A percentile compares a stretch with the other conserved stretches of the same genome.
phyloP scores from a whole-genome alignment of 2,888 invertebrate genomes.

The Eupithecia pulchellata region DNA sequence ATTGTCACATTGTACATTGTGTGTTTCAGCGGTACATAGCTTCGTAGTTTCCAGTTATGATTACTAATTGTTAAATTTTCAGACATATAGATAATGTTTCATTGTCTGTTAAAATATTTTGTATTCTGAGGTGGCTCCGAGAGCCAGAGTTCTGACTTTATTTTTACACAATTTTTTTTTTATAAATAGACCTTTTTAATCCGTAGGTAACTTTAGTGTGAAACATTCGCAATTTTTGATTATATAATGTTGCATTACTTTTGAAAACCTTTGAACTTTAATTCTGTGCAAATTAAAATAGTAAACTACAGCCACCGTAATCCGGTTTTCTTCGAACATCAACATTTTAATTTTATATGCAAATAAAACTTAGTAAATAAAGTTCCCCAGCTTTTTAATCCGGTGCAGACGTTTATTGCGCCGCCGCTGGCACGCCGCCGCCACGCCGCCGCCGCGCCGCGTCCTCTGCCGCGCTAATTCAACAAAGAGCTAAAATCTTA shows the following conservation, averaged over 20 bases:
- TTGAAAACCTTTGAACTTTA: not conserved
- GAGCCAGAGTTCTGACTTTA: not conserved
- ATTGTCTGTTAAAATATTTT: too few species aligned
- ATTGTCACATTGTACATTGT: too few species aligned
- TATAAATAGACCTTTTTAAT: not conserved
- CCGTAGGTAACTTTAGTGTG: not conserved
- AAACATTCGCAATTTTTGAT: not conserved
- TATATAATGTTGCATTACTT: too few species aligned
- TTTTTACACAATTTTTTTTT: not conserved
- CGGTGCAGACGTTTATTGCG: conserved; percentile 31
- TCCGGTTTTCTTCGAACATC: not conserved
- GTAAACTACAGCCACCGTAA: not conserved
- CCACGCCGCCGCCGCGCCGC: too few species aligned
- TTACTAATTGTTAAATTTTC: too few species aligned
- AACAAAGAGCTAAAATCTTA: not conserved
- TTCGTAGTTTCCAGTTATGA: too few species aligned
- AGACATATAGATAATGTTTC: too few species aligned
- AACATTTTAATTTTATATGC: conserved; percentile 9
- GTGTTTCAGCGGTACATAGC: too few species aligned
- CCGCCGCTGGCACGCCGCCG: too few species aligned
- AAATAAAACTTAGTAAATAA: conserved; percentile 4
- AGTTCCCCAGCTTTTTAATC: not conserved
- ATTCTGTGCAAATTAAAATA: not conserved
- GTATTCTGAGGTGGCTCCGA: too few species aligned
- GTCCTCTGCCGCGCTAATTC: conserved; percentile 21